These are phyloP conservation scores for Neomonachus schauinslandi DNA, from an alignment of 2,113 vertebrate species.

Conservation along the genomic window DNA sequence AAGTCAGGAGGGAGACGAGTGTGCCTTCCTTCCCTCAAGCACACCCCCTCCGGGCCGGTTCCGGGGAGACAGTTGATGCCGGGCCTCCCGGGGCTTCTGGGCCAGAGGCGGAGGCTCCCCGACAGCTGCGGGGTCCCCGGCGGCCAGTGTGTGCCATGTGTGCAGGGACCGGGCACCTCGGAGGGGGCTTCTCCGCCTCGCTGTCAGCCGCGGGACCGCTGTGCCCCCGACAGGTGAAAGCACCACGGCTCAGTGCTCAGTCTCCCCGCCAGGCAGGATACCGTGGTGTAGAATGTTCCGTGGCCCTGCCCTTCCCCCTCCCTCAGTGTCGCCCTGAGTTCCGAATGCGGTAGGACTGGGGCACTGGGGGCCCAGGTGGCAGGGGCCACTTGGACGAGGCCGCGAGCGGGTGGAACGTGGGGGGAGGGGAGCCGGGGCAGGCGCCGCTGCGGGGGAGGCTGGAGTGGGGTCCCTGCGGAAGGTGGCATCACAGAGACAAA, in stretches of 20 bases:
- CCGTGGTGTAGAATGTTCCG: rapidly evolving
- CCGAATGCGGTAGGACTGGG: rapidly evolving
- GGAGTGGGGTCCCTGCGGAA: background rate
- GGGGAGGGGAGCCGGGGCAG: rapidly evolving
- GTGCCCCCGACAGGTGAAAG: background rate
- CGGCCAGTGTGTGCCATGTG: rapidly evolving
- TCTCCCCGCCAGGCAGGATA: rapidly evolving
- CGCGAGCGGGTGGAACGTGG: rapidly evolving
- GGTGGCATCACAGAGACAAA: too few relatives aligned
- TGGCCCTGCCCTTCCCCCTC: background rate
- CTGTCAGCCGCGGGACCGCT: background rate
- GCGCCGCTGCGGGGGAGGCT: too few relatives aligned
- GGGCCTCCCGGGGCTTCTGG: rapidly evolving
- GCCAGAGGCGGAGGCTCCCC: background rate
- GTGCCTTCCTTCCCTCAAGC: background rate
- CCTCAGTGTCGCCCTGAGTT: background rate
- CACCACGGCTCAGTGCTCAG: rapidly evolving
- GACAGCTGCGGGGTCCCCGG: background rate
- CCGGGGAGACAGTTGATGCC: background rate
- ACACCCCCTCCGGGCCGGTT: rapidly evolving
- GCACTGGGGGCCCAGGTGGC: too few relatives aligned
- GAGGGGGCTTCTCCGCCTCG: background rate
- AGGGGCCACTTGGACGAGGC: rapidly evolving
- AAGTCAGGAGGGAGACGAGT: background rate
- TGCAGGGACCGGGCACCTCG: background rate